A percentile compares a stretch with the other conserved stretches of the same genome.
phyloP scores from a whole-genome alignment of 64 coral and sea anemone genomes.

The Stylophora pistillata region DNA sequence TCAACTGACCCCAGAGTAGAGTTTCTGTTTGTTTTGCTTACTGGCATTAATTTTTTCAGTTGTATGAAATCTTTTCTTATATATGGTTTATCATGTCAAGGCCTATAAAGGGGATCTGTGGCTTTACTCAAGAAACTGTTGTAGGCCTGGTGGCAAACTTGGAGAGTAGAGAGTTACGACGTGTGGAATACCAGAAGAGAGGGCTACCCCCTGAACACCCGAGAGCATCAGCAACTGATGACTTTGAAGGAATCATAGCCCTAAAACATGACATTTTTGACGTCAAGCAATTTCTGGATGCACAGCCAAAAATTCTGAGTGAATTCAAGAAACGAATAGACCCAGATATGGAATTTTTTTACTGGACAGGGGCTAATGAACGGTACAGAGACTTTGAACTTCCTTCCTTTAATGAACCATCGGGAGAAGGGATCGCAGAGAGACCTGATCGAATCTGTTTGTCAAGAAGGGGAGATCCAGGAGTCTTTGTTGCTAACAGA shows the following conservation, averaged over 20 bases:
- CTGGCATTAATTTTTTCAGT: too few species aligned
- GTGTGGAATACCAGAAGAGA: slow-evolving; percentile 24
- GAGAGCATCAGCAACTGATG: slow-evolving; percentile 64
- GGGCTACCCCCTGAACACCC: slow-evolving; percentile 60
- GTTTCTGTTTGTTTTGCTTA: too few species aligned
- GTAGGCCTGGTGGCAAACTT: too few species aligned
- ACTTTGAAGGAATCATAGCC: slow-evolving; percentile 66
- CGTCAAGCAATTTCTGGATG: slow-evolving; percentile 42
- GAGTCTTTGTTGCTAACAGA: slow-evolving; percentile 80
- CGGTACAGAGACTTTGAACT: slow-evolving; percentile 41
- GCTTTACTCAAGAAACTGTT: slow-evolving; percentile 50
- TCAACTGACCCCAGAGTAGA: too few species aligned
- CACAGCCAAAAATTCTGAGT: slow-evolving; percentile 49
- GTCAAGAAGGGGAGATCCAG: slow-evolving; percentile 35
- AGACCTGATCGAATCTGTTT: slow-evolving; percentile 16
- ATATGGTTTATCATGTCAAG: too few species aligned
- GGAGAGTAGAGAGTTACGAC: too few species aligned
- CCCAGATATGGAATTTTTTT: slow-evolving; percentile 24
- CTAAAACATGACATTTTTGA: slow-evolving; percentile 50
- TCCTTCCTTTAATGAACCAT: slow-evolving; percentile 38
- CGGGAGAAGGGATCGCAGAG: slow-evolving; percentile 33
- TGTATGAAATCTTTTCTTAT: too few species aligned
- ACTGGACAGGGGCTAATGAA: slow-evolving; percentile 40
- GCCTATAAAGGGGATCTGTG: slow-evolving; percentile 72
- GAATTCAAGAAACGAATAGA: slow-evolving; percentile 56